Conservation (phyloP, 2,113 vertebrate species). For the Chamaetylas fuelleborni region DNA sequence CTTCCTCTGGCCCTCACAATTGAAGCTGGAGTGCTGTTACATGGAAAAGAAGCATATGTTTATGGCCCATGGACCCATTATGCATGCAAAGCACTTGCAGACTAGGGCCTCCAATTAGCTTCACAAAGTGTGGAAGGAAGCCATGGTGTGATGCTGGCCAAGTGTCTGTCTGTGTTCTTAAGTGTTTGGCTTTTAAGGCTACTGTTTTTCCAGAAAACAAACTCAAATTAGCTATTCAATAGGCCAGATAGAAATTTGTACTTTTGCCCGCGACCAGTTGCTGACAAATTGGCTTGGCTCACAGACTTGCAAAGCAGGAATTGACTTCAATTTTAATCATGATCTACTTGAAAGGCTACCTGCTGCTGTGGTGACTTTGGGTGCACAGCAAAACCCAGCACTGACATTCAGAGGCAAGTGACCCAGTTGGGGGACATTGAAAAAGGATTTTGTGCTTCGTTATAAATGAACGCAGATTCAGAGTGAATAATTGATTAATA, state of each 20-base stretch:
- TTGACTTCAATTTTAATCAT: conserved; percentile 77
- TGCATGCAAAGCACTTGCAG: conserved; percentile 78
- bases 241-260: conserved; percentile 80
- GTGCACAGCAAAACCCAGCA: conserved; percentile 40
- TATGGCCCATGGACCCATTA: conserved; percentile 72
- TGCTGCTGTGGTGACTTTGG: conserved; percentile 71
- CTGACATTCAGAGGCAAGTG: conserved; percentile 25
- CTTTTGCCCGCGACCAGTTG: conserved; percentile 79
- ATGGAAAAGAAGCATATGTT: conserved; percentile 72
- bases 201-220: conserved; percentile 81
- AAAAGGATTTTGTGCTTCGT: not conserved
- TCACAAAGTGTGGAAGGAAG: conserved; percentile 78
- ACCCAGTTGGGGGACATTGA: not conserved
- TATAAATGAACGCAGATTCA: not conserved
- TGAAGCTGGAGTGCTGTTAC: conserved; percentile 62
- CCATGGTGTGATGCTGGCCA: conserved; percentile 76
- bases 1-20: conserved; percentile 62
- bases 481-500: not conserved
- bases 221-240: conserved; percentile 82
- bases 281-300: conserved; percentile 85
- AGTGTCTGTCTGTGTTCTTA: conserved; percentile 81
- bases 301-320: conserved; percentile 76
- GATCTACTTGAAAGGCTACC: conserved; percentile 73
- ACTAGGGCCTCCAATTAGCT: conserved; percentile 75
- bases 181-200: conserved; percentile 81